Evolutionary conservation across 2,797 vertebrate species (phyloP), one percentile per base, ranked within the genome.

Genomic region (Helarctos malayanus): DNA sequence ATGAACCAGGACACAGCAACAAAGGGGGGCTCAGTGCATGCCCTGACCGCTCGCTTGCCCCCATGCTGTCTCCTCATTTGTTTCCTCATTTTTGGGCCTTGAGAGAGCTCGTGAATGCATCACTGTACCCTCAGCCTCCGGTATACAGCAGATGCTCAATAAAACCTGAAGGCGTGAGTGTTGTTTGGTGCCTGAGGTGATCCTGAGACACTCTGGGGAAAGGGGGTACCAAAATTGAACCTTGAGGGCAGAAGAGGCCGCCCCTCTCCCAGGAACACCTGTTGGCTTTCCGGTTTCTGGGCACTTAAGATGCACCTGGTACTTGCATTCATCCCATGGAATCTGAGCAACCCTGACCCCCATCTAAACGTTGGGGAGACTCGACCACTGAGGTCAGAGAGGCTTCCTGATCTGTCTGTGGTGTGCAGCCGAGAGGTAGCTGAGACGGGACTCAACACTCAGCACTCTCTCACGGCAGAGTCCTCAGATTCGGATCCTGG

Each of bases 1-100:
- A 82, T n/a, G 56, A 5, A 16, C 35, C 19, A 47, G 90, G 56
- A 47, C 79, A 13, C 0, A 1, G 27, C 14, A 18, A 15, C 7
- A 8, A 35, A 35, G 0, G 3, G n/a, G 19, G n/a, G 15, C 3
- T 2, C 68, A 7, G 7, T 0, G 9, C 56, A 29, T 38, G 21
- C 19, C 32, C 69, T 4, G 27, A 12, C 89, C 21, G 12, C 21
- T 6, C 21, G 49, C 63, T 35, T 9, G 21, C 47, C 13, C 1
- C 47, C 45, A 49, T 54, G 82, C 41, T 7, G 10, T 57, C 41
- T 75, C 32, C 32, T 56, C 8, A 41, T 56, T 52, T 32, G 9
- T 27, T 19, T 68, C 59, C 79, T 27, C 69, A 16, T 59, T 78
- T 79, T 89, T 56, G 32, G 41, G 56, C 52, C 14, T 68, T 59